phyloP scores from a whole-genome alignment of 2,797 vertebrate species.

The Silurus aristotelis region DNA sequence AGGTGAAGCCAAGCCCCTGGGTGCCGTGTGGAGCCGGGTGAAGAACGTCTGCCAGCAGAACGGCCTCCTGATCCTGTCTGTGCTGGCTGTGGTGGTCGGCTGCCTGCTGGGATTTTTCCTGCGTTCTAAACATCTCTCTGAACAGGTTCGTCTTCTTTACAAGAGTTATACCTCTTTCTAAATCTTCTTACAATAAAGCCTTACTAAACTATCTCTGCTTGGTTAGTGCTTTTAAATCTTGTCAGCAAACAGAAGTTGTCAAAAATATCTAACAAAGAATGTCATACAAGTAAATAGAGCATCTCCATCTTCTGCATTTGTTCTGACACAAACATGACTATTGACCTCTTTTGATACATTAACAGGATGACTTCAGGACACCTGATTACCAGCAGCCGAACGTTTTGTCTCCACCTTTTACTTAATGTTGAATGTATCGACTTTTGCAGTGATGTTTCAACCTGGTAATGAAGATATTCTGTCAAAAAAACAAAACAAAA shows the following conservation, averaged over 20 bases:
- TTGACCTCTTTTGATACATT: background rate
- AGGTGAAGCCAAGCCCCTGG: constrained; percentile 82
- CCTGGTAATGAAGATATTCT: background rate
- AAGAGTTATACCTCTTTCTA: background rate
- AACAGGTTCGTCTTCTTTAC: constrained; percentile 82
- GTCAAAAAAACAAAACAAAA: background rate
- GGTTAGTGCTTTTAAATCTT: background rate
- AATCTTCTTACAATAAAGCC: too few species aligned
- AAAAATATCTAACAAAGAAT: background rate
- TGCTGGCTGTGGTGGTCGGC: constrained; percentile 92
- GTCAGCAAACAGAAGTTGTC: background rate
- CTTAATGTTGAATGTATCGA: background rate
- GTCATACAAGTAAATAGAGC: background rate
- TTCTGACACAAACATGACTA: background rate
- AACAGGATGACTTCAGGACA: background rate
- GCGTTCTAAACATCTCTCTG: constrained; percentile 87
- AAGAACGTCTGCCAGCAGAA: constrained; percentile 93
- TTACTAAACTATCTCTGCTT: background rate
- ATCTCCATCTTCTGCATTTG: background rate
- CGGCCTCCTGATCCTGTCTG: constrained; percentile 92
- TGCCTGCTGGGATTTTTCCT: constrained; percentile 96
- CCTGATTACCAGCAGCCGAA: background rate
- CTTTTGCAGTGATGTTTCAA: background rate
- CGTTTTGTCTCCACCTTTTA: background rate
- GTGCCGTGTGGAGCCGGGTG: constrained; percentile 83